Evolutionary conservation across 1,140 invertebrate species (phyloP), one percentile per base, ranked within the genome.

Genomic region (Fopius arisanus): DNA sequence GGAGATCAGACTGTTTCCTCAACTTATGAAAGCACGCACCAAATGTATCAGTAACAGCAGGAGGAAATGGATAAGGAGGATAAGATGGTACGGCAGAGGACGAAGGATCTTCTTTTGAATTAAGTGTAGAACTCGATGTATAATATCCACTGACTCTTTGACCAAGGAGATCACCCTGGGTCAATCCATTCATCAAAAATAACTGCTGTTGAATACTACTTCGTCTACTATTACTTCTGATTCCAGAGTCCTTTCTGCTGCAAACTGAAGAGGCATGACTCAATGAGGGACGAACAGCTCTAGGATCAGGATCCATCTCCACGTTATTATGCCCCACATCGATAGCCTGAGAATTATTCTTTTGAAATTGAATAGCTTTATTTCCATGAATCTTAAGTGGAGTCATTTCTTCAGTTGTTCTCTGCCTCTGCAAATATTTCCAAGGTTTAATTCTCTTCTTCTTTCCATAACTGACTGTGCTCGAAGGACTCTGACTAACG

Each of bases 61-160:
- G 85, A 23, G 88, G 84, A 78, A 87, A 86, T 28, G 85, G 86
- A 79, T 87, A 86, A 1, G 85, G 86, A 9, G 85, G 86, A 65
- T 65, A 65, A n/a, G 62, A 16, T 1, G 62, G 62, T 31, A 23
- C 54, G 28, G 82, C 79, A 3, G 86, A 87, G 1, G 86, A 87
- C 10, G 86, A 86, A 33, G 82, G 82, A 70, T 88, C 87, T 37
- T 83, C 80, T 69, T 76, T 82, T 4, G 87, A 88, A 59, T 90
- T 90, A 21, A 94, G 81, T 3, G 92, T 93, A 3, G 92, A 93
- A 84, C 92, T 94, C 65, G 92, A 92, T n/a, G 94, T 96, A 78
- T 95, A 96, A 85, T 96, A 96, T 4, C 95, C 95, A 26, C 95
- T 96, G 0, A 95, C 94, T 16, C 95, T 89, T 75, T 96, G 93